These are phyloP conservation scores for Lagocephalus sceleratus DNA, from an alignment of 2,797 vertebrate genomes.

Conservation along the genomic window DNA sequence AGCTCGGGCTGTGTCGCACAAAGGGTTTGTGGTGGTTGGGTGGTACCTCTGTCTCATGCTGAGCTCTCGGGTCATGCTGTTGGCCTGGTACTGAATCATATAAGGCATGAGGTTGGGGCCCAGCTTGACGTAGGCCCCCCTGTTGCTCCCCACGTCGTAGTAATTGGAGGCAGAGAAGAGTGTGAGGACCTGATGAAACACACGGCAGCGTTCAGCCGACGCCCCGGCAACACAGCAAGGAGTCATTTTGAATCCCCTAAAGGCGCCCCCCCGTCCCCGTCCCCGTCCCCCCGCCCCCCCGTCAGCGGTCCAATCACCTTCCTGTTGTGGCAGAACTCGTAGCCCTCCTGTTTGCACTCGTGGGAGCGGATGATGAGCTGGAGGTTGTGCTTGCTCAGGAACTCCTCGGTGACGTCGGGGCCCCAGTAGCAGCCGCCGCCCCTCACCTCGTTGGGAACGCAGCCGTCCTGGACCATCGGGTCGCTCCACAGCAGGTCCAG, in stretches of 20 bases:
- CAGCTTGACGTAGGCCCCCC: constrained; percentile 90
- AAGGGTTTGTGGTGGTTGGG: too few species aligned
- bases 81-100: constrained; percentile 90
- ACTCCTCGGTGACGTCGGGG: constrained; percentile 84
- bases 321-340: constrained; percentile 90
- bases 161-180: constrained; percentile 88
- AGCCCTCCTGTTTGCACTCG: constrained; percentile 94
- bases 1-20: too few species aligned
- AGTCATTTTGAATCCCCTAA: too few species aligned
- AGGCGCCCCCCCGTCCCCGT: too few species aligned
- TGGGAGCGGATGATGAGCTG: constrained; percentile 93
- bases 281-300: too few species aligned
- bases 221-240: too few species aligned
- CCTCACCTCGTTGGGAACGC: constrained; percentile 82
- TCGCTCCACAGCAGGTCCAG: constrained; percentile 94
- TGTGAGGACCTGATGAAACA: constrained; percentile 68
- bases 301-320: constrained; percentile 71
- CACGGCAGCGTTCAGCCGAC: too few species aligned
- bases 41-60: constrained; percentile 85
- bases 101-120: constrained; percentile 88
- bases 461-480: constrained; percentile 85
- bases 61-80: constrained; percentile 81
- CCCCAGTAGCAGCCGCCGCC: constrained; percentile 95
- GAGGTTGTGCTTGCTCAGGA: constrained; percentile 83
- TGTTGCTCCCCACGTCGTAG: constrained; percentile 93